These are phyloP conservation scores for Ornithoptera priamus DNA, from an alignment of 2,888 invertebrate species.

Conservation along the genomic window DNA sequence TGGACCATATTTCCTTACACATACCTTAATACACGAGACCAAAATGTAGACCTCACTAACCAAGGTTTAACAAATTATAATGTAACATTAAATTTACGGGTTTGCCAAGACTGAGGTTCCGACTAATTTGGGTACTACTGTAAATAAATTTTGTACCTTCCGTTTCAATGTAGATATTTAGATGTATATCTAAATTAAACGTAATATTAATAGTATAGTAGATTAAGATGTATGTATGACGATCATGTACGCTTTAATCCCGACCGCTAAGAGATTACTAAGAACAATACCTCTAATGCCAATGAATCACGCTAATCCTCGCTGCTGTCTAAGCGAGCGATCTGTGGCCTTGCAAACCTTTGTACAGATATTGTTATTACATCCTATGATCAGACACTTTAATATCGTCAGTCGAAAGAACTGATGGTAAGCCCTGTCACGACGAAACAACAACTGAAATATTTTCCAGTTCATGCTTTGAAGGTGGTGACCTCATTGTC, in stretches of 20 bases:
- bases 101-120: no score
- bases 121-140: no score
- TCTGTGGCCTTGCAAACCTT: slow-evolving; percentile 34
- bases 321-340: slow-evolving; percentile 36
- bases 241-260: slow-evolving; percentile 14
- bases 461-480: no score
- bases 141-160: neutral
- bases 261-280: slow-evolving; percentile 30
- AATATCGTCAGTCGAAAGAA: neutral
- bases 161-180: neutral
- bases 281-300: slow-evolving; percentile 36
- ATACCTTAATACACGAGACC: no score
- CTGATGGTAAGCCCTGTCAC: no score
- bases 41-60: no score
- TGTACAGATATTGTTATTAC: slow-evolving; percentile 3
- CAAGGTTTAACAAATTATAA: no score
- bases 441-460: no score
- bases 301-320: slow-evolving; percentile 38
- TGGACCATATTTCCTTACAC: no score
- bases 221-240: neutral
- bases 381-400: neutral
- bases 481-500: no score
- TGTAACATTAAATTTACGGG: no score
- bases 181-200: neutral
- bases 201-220: neutral